These are phyloP conservation scores for Petrocephalus zakoni DNA, from an alignment of 2,113 vertebrate species.

Conservation along the genomic window DNA sequence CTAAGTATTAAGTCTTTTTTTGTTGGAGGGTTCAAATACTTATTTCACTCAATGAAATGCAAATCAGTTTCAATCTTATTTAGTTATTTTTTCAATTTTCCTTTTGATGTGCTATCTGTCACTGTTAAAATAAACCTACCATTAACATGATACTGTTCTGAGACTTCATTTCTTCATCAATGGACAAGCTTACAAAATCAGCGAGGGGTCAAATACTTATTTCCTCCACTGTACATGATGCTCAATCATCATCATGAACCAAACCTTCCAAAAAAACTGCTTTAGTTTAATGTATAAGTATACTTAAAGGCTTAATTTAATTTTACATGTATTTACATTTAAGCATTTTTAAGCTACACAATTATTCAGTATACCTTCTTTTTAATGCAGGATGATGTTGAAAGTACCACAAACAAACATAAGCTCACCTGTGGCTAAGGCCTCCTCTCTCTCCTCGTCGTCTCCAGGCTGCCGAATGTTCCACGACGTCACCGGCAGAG, in stretches of 20 bases:
- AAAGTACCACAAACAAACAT: not conserved
- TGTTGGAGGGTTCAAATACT: too few relatives aligned
- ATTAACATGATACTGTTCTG: too few relatives aligned
- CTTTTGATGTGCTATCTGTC: too few relatives aligned
- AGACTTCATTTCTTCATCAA: too few relatives aligned
- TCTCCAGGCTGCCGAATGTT: constrained; percentile 80
- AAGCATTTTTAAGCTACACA: not conserved
- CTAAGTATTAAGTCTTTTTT: too few relatives aligned
- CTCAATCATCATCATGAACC: not conserved
- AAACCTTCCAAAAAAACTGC: not conserved
- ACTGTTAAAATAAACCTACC: too few relatives aligned
- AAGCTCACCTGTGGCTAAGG: constrained; percentile 68
- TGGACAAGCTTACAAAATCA: too few relatives aligned
- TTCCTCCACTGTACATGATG: too few relatives aligned
- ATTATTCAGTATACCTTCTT: not conserved
- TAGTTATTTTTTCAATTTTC: too few relatives aligned
- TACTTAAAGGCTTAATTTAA: not conserved
- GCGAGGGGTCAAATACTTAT: too few relatives aligned
- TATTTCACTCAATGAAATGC: too few relatives aligned
- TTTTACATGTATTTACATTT: not conserved
- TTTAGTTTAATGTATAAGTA: not conserved
- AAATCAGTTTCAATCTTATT: too few relatives aligned
- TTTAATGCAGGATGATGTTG: not conserved
- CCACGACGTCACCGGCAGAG: constrained; percentile 79
- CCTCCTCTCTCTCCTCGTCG: constrained; percentile 73